Conservation (phyloP, 2,113 vertebrate species). For the Cisticola juncidis region DNA sequence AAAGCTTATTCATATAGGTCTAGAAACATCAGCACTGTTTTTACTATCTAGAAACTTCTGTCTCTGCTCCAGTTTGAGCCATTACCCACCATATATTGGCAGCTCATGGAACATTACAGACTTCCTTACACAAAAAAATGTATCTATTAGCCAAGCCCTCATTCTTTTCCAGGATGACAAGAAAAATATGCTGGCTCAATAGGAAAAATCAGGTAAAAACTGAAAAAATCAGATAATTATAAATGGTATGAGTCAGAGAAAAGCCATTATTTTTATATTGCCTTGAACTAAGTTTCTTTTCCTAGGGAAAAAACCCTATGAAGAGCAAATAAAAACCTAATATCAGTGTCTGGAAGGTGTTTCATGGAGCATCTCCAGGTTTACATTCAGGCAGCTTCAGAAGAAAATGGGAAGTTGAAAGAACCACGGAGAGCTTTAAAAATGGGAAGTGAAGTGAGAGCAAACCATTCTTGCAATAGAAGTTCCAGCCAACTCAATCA, state of each 20-base stretch:
- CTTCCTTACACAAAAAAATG: background rate
- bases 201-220: background rate
- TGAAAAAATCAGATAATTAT: background rate
- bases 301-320: background rate
- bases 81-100: background rate
- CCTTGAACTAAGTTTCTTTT: background rate
- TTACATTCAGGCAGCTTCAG: background rate
- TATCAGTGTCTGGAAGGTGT: background rate
- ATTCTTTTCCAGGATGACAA: background rate
- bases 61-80: background rate
- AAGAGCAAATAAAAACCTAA: background rate
- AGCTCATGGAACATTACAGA: background rate
- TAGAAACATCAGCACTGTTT: background rate
- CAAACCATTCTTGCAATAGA: background rate
- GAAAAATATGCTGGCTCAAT: background rate
- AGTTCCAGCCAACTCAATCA: background rate
- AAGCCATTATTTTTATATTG: background rate
- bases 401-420: background rate
- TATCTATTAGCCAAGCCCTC: background rate
- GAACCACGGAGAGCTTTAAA: background rate
- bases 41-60: background rate
- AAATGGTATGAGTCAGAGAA: background rate
- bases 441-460: background rate
- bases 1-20: background rate
- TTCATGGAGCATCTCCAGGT: background rate